These are phyloP conservation scores for Urophycis tenuis DNA, from an alignment of 2,797 vertebrate species.

Conservation along the genomic window DNA sequence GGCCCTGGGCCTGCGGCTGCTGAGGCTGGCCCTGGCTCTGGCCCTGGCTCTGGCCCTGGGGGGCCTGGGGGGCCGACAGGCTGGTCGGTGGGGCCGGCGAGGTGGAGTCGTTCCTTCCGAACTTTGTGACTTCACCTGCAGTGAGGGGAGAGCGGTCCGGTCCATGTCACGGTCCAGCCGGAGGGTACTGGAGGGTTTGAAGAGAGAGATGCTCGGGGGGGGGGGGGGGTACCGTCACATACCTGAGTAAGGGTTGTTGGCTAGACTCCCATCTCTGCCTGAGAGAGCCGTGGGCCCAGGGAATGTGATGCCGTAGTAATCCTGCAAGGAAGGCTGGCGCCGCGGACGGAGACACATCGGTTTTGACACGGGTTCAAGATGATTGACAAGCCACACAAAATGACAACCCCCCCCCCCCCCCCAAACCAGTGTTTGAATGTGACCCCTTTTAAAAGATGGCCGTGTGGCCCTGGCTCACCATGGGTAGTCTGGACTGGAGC, in stretches of 20 bases:
- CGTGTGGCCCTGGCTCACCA: constrained; percentile 72
- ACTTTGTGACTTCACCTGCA: constrained; percentile 90
- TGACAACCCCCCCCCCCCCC: too few relatives aligned
- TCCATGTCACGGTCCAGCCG: neutral
- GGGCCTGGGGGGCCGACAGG: constrained; percentile 68
- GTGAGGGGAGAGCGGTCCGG: neutral
- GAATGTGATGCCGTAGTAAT: constrained; percentile 98
- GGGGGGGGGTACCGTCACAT: neutral
- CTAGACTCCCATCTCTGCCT: constrained; percentile 84
- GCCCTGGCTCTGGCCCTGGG: constrained; percentile 79
- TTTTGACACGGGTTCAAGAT: neutral
- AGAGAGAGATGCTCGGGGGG: neutral
- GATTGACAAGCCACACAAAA: neutral
- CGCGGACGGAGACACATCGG: constrained; percentile 3
- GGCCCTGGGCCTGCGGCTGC: constrained; percentile 81
- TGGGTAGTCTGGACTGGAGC: constrained; percentile 88
- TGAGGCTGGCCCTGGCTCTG: constrained; percentile 69
- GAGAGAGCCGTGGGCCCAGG: constrained; percentile 85
- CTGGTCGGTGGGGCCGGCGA: constrained; percentile 87
- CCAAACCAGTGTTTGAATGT: neutral
- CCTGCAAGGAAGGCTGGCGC: constrained; percentile 71
- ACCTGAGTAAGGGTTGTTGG: constrained; percentile 96
- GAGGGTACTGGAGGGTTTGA: neutral
- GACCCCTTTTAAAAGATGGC: neutral
- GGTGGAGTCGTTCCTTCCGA: constrained; percentile 89